These are phyloP conservation scores for Tragopan temminckii DNA, from an alignment of 2,797 vertebrate species.

Conservation along the genomic window DNA sequence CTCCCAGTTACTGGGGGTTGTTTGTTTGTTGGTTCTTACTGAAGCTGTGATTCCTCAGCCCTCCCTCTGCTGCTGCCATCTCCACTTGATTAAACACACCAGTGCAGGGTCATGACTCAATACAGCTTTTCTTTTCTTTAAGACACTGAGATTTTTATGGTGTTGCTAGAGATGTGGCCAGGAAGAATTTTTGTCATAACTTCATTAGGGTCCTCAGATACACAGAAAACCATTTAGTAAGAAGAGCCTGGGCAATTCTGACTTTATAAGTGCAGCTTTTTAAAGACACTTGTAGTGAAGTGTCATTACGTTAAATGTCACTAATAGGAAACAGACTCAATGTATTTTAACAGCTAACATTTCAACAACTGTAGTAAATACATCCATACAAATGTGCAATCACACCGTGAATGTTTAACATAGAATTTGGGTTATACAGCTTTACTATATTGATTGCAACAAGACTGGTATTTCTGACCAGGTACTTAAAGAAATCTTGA, in stretches of 20 bases:
- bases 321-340: not conserved
- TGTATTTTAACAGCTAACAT: not conserved
- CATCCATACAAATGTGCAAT: fast-evolving
- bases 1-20: not conserved
- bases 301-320: not conserved
- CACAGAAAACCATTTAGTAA: not conserved
- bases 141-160: not conserved
- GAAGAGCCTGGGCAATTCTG: not conserved
- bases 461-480: not conserved
- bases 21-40: not conserved
- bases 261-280: not conserved
- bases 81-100: not conserved
- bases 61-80: not conserved
- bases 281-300: not conserved
- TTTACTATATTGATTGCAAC: not conserved
- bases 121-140: not conserved
- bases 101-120: fast-evolving
- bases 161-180: not conserved
- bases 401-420: not conserved
- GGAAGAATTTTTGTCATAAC: not conserved
- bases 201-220: not conserved
- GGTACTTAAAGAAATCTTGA: not conserved
- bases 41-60: not conserved
- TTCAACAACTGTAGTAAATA: not conserved
- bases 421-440: not conserved